phyloP scores from a whole-genome alignment of 2,888 invertebrate species.

The Drepana falcataria region DNA sequence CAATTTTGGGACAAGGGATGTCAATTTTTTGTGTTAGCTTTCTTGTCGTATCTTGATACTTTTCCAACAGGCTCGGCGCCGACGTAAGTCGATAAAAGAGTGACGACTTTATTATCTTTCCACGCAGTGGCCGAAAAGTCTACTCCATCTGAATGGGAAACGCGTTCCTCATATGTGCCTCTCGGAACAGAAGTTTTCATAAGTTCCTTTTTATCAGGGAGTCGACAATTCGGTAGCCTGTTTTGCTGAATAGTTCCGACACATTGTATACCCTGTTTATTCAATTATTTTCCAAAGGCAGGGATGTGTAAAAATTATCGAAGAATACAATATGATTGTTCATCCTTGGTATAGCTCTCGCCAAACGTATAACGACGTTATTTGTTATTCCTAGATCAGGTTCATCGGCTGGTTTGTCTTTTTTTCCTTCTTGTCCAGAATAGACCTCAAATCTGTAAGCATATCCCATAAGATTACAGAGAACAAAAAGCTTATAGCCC shows the following conservation, averaged over 20 bases:
- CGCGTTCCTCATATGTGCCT: constrained; percentile 12
- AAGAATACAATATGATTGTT: constrained; percentile 24
- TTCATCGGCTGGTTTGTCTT: constrained; percentile 8
- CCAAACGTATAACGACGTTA: constrained; percentile 14
- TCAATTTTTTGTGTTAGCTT: too few relatives aligned
- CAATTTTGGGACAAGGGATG: too few relatives aligned
- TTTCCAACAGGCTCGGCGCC: too few relatives aligned
- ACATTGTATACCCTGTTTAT: constrained; percentile 27
- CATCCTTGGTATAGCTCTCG: constrained; percentile 15
- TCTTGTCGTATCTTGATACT: too few relatives aligned
- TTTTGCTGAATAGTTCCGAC: constrained; percentile 29
- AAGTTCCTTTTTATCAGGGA: constrained; percentile 12
- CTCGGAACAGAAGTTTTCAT: constrained; percentile 13
- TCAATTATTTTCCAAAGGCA: constrained; percentile 29
- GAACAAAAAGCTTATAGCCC: constrained; percentile 21
- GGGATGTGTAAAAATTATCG: constrained; percentile 32
- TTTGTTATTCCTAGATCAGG: constrained; percentile 13
- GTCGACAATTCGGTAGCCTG: constrained; percentile 21
- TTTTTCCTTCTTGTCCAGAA: constrained; percentile 12
- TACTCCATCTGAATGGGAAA: too few relatives aligned
- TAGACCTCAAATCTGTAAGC: constrained; percentile 18
- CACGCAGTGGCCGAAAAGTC: too few relatives aligned
- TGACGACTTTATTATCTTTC: too few relatives aligned
- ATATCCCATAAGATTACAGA: constrained; percentile 17
- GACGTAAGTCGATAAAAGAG: too few relatives aligned